phyloP scores from a whole-genome alignment of 2,113 vertebrate species.

The Neogobius melanostomus region DNA sequence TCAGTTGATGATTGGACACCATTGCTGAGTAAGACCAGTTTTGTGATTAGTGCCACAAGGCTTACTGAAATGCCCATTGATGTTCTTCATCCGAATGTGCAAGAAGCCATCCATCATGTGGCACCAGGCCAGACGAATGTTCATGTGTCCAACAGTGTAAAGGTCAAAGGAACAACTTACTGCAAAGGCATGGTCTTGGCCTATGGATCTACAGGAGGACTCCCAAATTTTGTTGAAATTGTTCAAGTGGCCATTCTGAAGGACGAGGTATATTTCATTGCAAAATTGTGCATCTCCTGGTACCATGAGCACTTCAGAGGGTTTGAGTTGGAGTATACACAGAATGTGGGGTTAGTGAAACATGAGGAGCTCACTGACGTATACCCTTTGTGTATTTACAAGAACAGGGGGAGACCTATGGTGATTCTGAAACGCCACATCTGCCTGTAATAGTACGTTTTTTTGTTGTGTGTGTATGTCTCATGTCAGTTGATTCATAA shows the following conservation, averaged over 20 bases:
- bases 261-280: neutral
- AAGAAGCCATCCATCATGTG: neutral
- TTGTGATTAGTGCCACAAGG: neutral
- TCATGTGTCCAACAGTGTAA: neutral
- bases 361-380: neutral
- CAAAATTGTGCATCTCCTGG: neutral
- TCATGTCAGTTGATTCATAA: neutral
- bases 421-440: neutral
- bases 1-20: neutral
- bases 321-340: neutral
- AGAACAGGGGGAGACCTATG: neutral
- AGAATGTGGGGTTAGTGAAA: neutral
- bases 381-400: neutral
- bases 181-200: neutral
- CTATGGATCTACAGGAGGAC: neutral
- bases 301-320: neutral
- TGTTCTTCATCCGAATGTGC: conserved; percentile 16
- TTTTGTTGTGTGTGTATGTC: neutral
- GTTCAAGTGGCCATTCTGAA: neutral
- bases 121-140: neutral
- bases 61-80: neutral
- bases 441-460: neutral
- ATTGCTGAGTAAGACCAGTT: neutral
- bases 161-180: neutral
- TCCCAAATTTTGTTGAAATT: neutral